Evolutionary conservation across 2,797 vertebrate species (phyloP), one percentile per base, ranked within the genome.

Genomic region (Coreius guichenoti): DNA sequence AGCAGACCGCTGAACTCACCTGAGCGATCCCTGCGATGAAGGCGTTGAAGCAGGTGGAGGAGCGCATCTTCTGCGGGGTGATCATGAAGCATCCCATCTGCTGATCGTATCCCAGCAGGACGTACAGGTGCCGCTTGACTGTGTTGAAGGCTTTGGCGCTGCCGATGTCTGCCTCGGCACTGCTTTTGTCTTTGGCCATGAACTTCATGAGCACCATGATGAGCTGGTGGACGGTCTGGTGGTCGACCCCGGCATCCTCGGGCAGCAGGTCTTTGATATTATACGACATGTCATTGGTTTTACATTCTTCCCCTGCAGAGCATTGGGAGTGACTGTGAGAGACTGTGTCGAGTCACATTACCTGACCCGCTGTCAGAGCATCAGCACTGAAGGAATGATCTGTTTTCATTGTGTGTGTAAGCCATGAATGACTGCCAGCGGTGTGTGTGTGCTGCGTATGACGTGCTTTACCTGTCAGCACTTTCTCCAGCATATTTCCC

Each of bases 1-100:
- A 1, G 54, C 19, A 3, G 31, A 56, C 5, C 0, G 29, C 29
- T 11, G 72, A 31, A 89, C 92, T 95, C 92, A 99, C 98, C 93
- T 99, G 98, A 87, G 98, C 96, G 84, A 99, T 98, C 89, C 98
- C 98, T 61, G 98, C 98, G 49, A 99, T 99, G 90, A 99, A 99
- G 43, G 96, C 98, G 33, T 99, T 99, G 89, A 99, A 99, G 92
- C 98, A 99, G 39, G 98, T 99, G 0, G 98, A 99, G 65, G 96
- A 95, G 58, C 98, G 96, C 98, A 99, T 99, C 94, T 99, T 99
- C 91, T 99, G 98, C 23, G 98, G 98, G 0, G 98, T 97, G 49
- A 99, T 98, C 97, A 99, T 99, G 93, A 99, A 99, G 93, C 98
- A 99, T 51, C 98, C 98, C 89, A 99, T 98, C 93, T 99, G 98